Percentiles rank a stretch among this genome's conserved stretches.
phyloP scores from a whole-genome alignment of 2,113 vertebrate genomes.

The Pungitius pungitius region DNA sequence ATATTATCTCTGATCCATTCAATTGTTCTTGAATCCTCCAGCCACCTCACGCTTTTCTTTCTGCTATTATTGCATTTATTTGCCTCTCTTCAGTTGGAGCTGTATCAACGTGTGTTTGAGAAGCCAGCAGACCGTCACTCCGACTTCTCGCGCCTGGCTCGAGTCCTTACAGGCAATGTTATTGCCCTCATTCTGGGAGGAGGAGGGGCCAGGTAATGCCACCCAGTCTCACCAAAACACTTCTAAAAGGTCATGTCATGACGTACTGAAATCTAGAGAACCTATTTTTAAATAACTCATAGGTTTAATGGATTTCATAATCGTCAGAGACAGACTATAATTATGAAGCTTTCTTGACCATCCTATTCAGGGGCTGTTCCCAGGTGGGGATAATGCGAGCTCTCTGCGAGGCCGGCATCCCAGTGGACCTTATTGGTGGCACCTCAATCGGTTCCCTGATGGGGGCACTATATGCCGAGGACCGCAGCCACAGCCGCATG shows the following conservation, averaged over 20 bases:
- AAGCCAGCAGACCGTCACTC: conserved; percentile 90
- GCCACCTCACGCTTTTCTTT: neutral
- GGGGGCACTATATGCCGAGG: conserved; percentile 91
- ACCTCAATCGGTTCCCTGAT: conserved; percentile 93
- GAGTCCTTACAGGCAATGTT: conserved; percentile 91
- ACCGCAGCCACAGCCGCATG: conserved; percentile 88
- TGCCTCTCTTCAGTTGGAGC: conserved; percentile 82
- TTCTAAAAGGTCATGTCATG: neutral
- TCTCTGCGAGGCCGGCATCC: conserved; percentile 87
- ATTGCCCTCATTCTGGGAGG: conserved; percentile 93
- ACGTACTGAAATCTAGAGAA: neutral
- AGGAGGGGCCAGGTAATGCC: conserved; percentile 89
- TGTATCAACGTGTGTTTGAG: conserved; percentile 90
- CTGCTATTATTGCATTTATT: neutral
- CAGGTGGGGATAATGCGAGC: conserved; percentile 91
- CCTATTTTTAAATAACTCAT: neutral
- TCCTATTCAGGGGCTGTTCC: conserved; percentile 88
- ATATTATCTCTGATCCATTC: neutral
- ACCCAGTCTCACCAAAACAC: neutral
- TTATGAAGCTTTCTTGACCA: neutral
- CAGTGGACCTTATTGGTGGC: conserved; percentile 92
- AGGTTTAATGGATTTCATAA: neutral
- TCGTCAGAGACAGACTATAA: neutral
- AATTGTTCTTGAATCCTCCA: neutral
- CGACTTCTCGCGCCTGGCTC: conserved; percentile 92